Evolutionary conservation across 2,113 vertebrate genomes (phyloP).

Genomic region (Hepsetus odoe): DNA sequence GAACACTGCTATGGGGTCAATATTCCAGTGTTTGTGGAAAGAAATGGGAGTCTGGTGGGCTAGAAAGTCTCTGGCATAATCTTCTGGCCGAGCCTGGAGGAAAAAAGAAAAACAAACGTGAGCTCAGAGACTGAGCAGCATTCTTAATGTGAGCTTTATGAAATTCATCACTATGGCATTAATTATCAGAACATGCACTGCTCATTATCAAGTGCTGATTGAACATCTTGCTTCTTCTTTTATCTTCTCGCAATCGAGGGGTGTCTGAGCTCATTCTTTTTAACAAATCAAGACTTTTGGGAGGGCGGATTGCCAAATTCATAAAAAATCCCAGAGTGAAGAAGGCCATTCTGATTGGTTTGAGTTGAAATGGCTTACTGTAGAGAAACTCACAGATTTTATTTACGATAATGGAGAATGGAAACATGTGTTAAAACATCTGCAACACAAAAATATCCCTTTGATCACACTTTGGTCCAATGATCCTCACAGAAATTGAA

Average conservation of each 20-base stretch:
- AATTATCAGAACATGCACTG: background rate
- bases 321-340: too few relatives aligned
- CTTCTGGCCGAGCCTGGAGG: slow-evolving; percentile 89
- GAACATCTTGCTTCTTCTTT: background rate
- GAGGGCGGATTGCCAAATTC: too few relatives aligned
- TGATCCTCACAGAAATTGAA: too few relatives aligned
- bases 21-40: slow-evolving; percentile 98
- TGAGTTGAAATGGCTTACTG: too few relatives aligned
- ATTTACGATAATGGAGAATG: too few relatives aligned
- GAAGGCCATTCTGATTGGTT: too few relatives aligned
- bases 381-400: too few relatives aligned
- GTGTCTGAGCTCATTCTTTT: too few relatives aligned
- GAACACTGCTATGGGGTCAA: slow-evolving; percentile 89
- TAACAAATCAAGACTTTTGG: too few relatives aligned
- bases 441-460: too few relatives aligned
- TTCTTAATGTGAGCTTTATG: background rate
- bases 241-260: background rate
- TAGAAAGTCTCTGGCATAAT: slow-evolving; percentile 88
- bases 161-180: background rate
- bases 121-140: background rate
- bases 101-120: slow-evolving; percentile 51
- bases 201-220: background rate
- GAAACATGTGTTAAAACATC: too few relatives aligned
- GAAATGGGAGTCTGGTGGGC: slow-evolving; percentile 95
- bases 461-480: too few relatives aligned